Conservation (phyloP, 2,888 invertebrate genomes). For the Lamellibrachia satsuma region DNA sequence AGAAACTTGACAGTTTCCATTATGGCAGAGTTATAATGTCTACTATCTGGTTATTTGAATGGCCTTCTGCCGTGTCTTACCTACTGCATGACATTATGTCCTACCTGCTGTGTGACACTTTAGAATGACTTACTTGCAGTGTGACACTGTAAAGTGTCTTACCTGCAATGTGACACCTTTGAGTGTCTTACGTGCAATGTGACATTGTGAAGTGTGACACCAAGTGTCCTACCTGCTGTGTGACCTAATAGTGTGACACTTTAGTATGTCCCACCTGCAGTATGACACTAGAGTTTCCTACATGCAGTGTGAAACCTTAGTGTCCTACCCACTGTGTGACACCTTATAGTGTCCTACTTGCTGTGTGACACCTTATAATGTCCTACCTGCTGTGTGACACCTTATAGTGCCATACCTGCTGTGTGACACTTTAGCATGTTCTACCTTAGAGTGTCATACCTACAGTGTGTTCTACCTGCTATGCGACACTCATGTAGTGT, state of each 20-base stretch:
- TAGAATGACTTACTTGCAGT: not conserved
- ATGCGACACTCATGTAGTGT: not conserved
- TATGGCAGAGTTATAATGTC: too few species aligned
- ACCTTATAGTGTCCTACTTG: not conserved
- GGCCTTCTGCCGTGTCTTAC: not conserved
- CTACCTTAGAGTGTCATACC: not conserved
- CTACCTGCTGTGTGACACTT: not conserved
- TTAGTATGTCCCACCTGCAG: not conserved
- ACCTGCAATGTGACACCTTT: not conserved
- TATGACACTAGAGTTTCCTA: not conserved
- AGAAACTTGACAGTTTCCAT: too few species aligned
- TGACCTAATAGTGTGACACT: not conserved
- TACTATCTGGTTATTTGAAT: too few species aligned
- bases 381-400: not conserved
- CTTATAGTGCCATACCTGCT: not conserved
- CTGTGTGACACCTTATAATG: not conserved
- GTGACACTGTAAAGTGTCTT: not conserved
- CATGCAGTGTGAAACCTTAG: not conserved
- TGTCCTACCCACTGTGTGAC: not conserved
- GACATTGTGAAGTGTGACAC: too few species aligned
- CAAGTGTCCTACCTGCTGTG: not conserved
- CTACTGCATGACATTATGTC: not conserved
- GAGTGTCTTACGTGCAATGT: too few species aligned
- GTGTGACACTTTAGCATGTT: not conserved
- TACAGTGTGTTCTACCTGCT: not conserved